A percentile compares a stretch with the other conserved stretches of the same genome.
Conservation (phyloP, 1,140 invertebrate species). For the Heliconius hermathena region DNA sequence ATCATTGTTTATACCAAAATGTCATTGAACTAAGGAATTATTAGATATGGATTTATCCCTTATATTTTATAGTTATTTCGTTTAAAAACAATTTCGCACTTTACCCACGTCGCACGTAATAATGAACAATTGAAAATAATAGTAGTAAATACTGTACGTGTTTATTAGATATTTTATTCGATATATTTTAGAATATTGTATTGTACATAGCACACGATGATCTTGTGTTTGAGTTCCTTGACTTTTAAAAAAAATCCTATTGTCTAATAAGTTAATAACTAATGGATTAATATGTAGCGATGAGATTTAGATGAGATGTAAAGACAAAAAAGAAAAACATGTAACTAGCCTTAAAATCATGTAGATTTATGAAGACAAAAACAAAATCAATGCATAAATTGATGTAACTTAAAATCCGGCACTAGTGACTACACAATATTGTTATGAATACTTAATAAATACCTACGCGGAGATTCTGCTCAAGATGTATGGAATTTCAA, state of each 20-base stretch:
- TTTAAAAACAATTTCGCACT: not conserved
- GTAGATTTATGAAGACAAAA: not conserved
- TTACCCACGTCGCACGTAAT: not conserved
- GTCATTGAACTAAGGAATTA: not conserved
- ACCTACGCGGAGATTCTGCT: not conserved
- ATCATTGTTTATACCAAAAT: not conserved
- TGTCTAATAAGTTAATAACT: no score
- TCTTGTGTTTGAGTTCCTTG: no score
- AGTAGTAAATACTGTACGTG: not conserved
- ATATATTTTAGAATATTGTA: no score
- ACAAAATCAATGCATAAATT: not conserved
- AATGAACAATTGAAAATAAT: not conserved
- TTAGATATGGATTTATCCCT: not conserved
- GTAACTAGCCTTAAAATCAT: not conserved
- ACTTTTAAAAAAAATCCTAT: no score
- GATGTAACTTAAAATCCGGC: not conserved
- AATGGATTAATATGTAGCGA: no score
- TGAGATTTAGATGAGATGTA: not conserved
- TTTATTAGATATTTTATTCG: not conserved
- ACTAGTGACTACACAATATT: not conserved
- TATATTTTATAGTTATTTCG: not conserved
- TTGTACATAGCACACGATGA: no score
- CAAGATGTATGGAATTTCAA: not conserved
- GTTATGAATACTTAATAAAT: not conserved
- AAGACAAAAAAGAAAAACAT: not conserved